Percentiles rank a stretch among this genome's conserved stretches.
Conservation (phyloP, 2,797 vertebrate genomes). For the Acrocephalus scirpaceus region DNA sequence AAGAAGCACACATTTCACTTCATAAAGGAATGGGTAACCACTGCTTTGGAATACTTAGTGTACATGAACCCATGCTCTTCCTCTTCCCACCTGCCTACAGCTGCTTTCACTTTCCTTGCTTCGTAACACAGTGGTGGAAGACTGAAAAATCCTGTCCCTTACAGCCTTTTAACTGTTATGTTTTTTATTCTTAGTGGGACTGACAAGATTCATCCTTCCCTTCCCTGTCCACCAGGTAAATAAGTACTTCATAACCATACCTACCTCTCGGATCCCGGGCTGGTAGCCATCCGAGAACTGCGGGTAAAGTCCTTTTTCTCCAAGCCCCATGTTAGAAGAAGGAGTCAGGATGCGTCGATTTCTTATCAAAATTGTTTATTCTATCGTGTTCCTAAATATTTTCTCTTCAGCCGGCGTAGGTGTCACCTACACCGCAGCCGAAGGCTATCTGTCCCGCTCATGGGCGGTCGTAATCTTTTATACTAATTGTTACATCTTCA, state of each 20-base stretch:
- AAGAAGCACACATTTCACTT: background rate
- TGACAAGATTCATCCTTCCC: background rate
- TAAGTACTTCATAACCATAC: background rate
- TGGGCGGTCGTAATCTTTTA: too few species aligned
- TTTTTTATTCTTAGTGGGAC: background rate
- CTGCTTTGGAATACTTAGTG: background rate
- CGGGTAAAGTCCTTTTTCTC: too few species aligned
- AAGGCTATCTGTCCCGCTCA: too few species aligned
- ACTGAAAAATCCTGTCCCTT: background rate
- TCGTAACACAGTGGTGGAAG: background rate
- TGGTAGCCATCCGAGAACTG: too few species aligned
- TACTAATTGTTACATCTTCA: too few species aligned
- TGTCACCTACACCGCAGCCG: too few species aligned
- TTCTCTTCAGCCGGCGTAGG: too few species aligned
- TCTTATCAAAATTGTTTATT: too few species aligned
- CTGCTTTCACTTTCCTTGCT: background rate
- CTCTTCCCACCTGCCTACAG: background rate
- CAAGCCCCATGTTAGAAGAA: too few species aligned
- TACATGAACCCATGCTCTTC: rapidly evolving
- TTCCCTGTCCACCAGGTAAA: background rate
- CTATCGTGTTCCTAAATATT: too few species aligned
- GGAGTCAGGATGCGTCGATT: too few species aligned
- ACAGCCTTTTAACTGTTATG: background rate
- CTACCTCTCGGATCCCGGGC: too few species aligned
- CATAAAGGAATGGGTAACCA: background rate